Evolutionary conservation across 1,140 invertebrate genomes (phyloP).

Genomic region (Aphelenchoides fujianensis): DNA sequence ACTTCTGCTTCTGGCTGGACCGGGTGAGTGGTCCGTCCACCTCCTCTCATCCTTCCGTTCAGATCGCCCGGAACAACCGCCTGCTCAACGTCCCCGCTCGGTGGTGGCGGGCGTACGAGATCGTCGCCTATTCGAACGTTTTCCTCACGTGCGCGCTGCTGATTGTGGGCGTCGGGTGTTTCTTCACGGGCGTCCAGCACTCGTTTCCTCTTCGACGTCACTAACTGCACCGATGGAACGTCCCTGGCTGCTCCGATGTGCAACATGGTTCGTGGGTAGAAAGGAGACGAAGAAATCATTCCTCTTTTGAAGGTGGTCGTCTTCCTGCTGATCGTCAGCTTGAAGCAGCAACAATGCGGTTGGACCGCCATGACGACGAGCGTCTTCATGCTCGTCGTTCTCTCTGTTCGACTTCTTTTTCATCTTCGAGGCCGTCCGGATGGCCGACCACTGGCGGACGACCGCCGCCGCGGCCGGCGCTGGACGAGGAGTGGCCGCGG

Average conservation of each 20-base stretch:
- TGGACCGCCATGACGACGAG: background rate
- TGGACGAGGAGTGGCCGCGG: background rate
- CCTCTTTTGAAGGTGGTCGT: background rate
- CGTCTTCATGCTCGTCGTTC: constrained; percentile 2
- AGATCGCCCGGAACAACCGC: background rate
- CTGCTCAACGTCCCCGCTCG: background rate
- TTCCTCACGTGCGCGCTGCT: background rate
- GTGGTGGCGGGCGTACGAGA: background rate
- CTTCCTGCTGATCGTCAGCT: background rate
- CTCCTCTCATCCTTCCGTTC: background rate
- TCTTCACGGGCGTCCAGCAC: background rate
- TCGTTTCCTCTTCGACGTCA: background rate
- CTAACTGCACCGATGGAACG: background rate
- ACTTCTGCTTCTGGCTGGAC: constrained; percentile 11
- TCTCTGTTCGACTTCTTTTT: constrained; percentile 5
- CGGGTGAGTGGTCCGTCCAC: background rate
- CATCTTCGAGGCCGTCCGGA: background rate
- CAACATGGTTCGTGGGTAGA: background rate
- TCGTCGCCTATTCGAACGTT: background rate
- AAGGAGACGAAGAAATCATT: background rate
- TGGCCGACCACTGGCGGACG: background rate
- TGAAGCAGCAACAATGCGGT: constrained; percentile 8
- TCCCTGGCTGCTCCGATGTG: background rate
- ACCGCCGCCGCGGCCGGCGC: background rate
- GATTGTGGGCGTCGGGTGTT: background rate